These are phyloP conservation scores for Pseudorhiza aurosa DNA, from an alignment of 30 jellyfish, hydroid and myxozoan genomes.

Conservation along the genomic window DNA sequence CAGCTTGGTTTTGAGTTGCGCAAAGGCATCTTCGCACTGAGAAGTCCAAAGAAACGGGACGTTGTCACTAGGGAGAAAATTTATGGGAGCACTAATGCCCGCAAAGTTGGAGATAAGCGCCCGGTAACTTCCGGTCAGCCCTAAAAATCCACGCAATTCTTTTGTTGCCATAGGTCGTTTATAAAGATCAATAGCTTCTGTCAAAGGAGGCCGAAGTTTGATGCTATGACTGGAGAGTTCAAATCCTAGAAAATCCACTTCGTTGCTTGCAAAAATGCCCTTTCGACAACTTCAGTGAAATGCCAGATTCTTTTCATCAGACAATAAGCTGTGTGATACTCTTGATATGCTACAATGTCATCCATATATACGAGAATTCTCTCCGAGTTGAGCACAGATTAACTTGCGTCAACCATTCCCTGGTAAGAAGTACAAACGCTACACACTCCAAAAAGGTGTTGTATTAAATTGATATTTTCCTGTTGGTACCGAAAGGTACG, in stretches of 20 bases:
- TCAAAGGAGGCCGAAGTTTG: constrained; percentile 36
- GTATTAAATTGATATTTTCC: constrained; percentile 42
- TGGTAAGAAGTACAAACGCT: constrained; percentile 51
- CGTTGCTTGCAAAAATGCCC: constrained; percentile 32
- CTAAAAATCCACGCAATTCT: constrained; percentile 51
- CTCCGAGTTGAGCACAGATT: constrained; percentile 19
- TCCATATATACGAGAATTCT: constrained; percentile 27
- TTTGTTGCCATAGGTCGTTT: constrained; percentile 26
- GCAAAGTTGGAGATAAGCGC: constrained; percentile 39
- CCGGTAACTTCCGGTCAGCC: constrained; percentile 52
- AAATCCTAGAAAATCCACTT: constrained; percentile 55
- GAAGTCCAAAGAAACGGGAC: constrained; percentile 5
- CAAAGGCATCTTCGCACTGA: constrained; percentile 13
- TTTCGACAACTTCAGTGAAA: constrained; percentile 30
- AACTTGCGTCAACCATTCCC: constrained; percentile 33
- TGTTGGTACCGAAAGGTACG: constrained; percentile 50
- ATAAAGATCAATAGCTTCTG: constrained; percentile 10
- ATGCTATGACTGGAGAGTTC: constrained; percentile 21
- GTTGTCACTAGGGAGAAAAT: constrained; percentile 12
- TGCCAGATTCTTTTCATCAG: constrained; percentile 1
- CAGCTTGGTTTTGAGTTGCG: neutral
- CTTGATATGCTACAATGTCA: constrained; percentile 39
- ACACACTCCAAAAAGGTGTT: constrained; percentile 20
- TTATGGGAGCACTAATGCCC: constrained; percentile 29
- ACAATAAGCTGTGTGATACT: constrained; percentile 8